Base-by-base conservation (phyloP, 2,888 invertebrate genomes). In the Camptogramma bilineatum region DNA sequence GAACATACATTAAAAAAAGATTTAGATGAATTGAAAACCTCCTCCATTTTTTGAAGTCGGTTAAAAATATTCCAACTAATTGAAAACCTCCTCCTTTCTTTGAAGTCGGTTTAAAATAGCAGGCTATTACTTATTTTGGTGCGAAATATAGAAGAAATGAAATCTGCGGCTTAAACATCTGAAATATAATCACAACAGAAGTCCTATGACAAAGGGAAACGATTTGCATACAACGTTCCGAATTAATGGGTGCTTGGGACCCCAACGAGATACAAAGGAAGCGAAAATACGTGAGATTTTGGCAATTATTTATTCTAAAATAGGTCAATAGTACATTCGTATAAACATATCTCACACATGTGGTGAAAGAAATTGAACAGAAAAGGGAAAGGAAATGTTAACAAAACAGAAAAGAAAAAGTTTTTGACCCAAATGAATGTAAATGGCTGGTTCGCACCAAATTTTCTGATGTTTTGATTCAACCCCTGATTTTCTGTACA, bases 211-310 rank as follows among this genome's bases (percentile, higher is more conserved):
- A 65, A 65, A 61, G 56, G 61, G 53, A 57, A 57, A 39, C 52
- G 61, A 56, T 57, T 65, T 31, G 19, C 60, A 52, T 21, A 48
- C 52, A 56, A 52, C 31, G 52, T 50, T 21, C 44, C 48, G 28
- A 65, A 61, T 56, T 61, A 61, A 57, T 61, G 46, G 57, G 65
- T 53, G 50, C 65, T 57, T 61, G 39, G 51, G 34, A 53, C 48
- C 62, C 57, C 52, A 52, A 57, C 53, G 57, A 46, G 52, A 62
- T 56, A 52, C 51, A 52, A 31, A 44, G 57, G 47, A 53, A 19
- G 31, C 34, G 42, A 44, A 17, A 17, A 44, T 44, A 17, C 17
- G 17, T 13, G 48, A 31, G 21, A 34, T 48, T 48, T 53, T 53
- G 31, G 50, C 61, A 61, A 61, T 61, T 53, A 61, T 58, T 28